These are phyloP conservation scores for Drosophila navojoa DNA, from an alignment of 1,140 invertebrate species.

Conservation along the genomic window DNA sequence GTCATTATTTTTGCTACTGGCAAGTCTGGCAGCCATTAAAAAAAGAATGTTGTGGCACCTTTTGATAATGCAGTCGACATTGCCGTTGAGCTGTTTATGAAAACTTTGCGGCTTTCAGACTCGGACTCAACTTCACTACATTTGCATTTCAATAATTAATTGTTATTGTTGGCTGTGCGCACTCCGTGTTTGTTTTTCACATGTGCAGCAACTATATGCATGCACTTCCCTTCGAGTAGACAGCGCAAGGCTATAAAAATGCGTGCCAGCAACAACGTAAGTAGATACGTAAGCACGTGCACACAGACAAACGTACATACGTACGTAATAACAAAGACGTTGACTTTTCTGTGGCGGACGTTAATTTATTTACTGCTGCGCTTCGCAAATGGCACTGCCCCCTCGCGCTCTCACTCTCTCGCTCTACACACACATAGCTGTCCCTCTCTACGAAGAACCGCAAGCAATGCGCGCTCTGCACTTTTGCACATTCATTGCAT, in stretches of 20 bases:
- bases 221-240: not conserved
- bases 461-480: conserved; percentile 50
- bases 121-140: conserved; percentile 42
- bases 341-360: conserved; percentile 55
- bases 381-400: conserved; percentile 45
- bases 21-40: conserved; percentile 24
- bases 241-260: conserved; percentile 49
- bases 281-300: conserved; percentile 45
- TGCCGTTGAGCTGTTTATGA: conserved; percentile 39
- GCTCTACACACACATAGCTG: not conserved
- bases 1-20: conserved; percentile 10
- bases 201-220: conserved; percentile 4
- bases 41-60: conserved; percentile 30
- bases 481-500: conserved; percentile 66
- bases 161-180: conserved; percentile 63
- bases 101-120: conserved; percentile 56
- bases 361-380: conserved; percentile 67
- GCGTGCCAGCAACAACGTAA: conserved; percentile 53
- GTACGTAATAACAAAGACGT: conserved; percentile 61
- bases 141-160: conserved; percentile 73
- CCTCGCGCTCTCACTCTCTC: not conserved
- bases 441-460: conserved; percentile 15
- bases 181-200: conserved; percentile 46
- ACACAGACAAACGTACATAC: not conserved
- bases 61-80: conserved; percentile 41